Conservation (phyloP, 2,797 vertebrate species). For the Monodelphis domestica region DNA sequence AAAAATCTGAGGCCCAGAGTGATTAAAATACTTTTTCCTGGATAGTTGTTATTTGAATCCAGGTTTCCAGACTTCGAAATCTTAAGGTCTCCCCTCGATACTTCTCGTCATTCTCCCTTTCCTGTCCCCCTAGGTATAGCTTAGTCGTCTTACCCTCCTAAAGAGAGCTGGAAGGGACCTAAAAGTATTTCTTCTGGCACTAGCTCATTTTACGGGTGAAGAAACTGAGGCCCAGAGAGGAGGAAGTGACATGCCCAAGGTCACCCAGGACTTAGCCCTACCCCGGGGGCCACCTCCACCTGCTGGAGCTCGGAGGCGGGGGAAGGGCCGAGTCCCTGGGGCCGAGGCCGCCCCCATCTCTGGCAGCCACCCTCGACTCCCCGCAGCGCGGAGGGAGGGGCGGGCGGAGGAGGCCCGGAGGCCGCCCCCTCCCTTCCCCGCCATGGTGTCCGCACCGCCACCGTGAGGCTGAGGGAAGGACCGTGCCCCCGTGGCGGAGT, state of each 20-base stretch:
- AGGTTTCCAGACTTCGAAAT: background rate
- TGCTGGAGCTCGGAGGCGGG: background rate
- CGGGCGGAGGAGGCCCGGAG: background rate
- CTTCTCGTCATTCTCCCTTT: background rate
- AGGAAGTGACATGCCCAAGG: background rate
- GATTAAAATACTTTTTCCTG: background rate
- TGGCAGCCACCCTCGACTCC: background rate
- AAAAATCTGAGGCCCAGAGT: background rate
- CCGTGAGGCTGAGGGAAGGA: conserved; percentile 79
- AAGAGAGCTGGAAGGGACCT: background rate
- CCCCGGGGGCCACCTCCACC: background rate
- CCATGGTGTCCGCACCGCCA: conserved; percentile 71
- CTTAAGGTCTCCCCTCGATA: background rate
- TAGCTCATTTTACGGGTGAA: background rate
- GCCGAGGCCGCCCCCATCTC: background rate
- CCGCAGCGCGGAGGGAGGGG: background rate
- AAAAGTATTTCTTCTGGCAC: background rate
- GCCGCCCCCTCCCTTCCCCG: conserved; percentile 13
- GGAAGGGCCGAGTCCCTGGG: background rate
- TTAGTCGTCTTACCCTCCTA: background rate
- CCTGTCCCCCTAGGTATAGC: background rate
- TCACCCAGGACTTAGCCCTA: background rate
- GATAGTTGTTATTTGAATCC: background rate
- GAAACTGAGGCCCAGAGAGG: background rate
- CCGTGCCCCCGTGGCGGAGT: conserved; percentile 79